A percentile compares a stretch with the other conserved stretches of the same genome.
These are phyloP conservation scores for Electrona antarctica DNA, from an alignment of 2,113 vertebrate genomes.

Conservation along the genomic window DNA sequence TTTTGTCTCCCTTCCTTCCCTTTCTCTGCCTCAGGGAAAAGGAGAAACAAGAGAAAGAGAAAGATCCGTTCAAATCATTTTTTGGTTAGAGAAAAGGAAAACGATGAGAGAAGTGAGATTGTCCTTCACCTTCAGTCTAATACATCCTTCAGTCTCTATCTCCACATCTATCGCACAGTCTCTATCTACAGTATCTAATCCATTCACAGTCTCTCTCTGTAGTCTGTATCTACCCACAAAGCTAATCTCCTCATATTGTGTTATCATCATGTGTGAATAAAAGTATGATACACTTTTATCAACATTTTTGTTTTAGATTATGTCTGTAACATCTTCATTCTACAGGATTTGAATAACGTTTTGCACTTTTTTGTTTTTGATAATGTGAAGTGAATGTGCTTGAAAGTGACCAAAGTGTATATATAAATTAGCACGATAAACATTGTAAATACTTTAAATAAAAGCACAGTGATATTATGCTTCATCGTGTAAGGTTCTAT, in stretches of 20 bases:
- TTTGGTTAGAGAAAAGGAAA: conserved; percentile 45
- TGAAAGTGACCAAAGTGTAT: background rate
- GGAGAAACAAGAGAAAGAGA: conserved; percentile 25
- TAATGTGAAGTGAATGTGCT: conserved; percentile 47
- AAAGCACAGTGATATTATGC: conserved; percentile 40
- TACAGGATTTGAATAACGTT: conserved; percentile 21
- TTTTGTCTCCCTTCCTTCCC: background rate
- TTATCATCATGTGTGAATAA: conserved; percentile 9
- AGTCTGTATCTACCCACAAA: background rate
- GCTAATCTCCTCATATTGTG: conserved; percentile 19
- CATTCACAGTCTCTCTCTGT: too few relatives aligned
- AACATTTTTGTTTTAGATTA: background rate
- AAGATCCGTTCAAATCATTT: conserved; percentile 50
- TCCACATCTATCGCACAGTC: background rate
- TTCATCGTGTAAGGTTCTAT: background rate
- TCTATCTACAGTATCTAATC: too few relatives aligned
- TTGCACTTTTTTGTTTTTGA: conserved; percentile 39
- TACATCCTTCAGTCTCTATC: background rate
- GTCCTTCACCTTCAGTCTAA: background rate
- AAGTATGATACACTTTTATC: conserved; percentile 19
- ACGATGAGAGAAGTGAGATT: too few relatives aligned
- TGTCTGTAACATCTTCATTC: conserved; percentile 13
- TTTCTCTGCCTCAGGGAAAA: conserved; percentile 41
- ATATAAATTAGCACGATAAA: conserved; percentile 12
- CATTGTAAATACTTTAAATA: conserved; percentile 53